phyloP scores from a whole-genome alignment of 2,797 vertebrate genomes.

The Hybognathus amarus region DNA sequence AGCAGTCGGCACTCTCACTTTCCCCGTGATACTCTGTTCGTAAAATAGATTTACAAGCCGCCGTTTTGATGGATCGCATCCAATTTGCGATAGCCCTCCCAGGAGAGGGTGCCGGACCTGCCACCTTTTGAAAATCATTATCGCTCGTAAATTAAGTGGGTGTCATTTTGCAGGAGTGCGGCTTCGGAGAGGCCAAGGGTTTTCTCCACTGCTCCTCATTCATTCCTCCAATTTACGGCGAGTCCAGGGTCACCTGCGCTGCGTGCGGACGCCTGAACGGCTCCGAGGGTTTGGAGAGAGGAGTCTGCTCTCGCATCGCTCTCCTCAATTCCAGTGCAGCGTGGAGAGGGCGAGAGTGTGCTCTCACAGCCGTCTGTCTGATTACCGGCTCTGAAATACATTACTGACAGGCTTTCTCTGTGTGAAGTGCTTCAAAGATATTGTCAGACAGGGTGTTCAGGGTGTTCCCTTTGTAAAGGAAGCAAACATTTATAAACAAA shows the following conservation, averaged over 20 bases:
- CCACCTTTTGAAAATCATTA: conserved; percentile 67
- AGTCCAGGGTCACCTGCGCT: conserved; percentile 6
- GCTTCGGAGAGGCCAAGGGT: conserved; percentile 30
- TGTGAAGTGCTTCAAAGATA: neutral
- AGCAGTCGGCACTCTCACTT: conserved; percentile 51
- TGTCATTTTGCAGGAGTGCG: conserved; percentile 45
- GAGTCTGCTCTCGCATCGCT: conserved; percentile 41
- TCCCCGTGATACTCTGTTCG: conserved; percentile 36
- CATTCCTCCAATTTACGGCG: conserved; percentile 43
- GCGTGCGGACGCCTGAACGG: neutral
- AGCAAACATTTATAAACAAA: neutral
- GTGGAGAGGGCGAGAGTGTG: conserved; percentile 30
- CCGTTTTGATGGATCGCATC: conserved; percentile 59
- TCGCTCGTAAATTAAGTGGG: conserved; percentile 65
- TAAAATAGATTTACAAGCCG: conserved; percentile 64
- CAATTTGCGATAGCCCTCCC: conserved; percentile 54
- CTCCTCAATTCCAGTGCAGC: conserved; percentile 33
- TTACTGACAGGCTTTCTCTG: conserved; percentile 4
- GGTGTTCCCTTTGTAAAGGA: neutral
- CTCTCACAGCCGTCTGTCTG: conserved; percentile 6
- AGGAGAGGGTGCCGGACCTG: conserved; percentile 45
- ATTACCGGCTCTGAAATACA: conserved; percentile 33
- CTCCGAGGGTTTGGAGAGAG: conserved; percentile 14
- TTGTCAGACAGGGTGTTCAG: conserved; percentile 24
- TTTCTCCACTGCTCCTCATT: conserved; percentile 25